A percentile compares a stretch with the other conserved stretches of the same genome.
Conservation (phyloP, 1,140 invertebrate species). For the Dolichoris vasculosae region DNA sequence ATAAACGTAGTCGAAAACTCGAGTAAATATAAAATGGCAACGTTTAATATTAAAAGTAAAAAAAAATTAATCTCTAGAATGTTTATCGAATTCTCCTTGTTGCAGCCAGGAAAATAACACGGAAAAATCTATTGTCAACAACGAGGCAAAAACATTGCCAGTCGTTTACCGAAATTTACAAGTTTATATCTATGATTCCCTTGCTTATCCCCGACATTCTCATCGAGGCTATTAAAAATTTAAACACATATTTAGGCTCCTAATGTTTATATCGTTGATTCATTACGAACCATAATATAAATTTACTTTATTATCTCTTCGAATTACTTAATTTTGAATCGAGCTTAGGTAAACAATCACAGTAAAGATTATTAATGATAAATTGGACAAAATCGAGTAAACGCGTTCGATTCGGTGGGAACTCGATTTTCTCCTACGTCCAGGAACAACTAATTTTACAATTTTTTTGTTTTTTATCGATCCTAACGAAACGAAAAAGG, state of each 20-base stretch:
- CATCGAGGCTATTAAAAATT: neutral
- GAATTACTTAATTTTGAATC: neutral
- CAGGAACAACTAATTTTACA: too few relatives aligned
- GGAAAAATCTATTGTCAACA: neutral
- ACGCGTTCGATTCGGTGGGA: too few relatives aligned
- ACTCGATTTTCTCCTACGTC: too few relatives aligned
- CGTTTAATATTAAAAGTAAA: too few relatives aligned
- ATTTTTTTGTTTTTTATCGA: too few relatives aligned
- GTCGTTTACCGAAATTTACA: neutral
- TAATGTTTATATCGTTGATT: neutral
- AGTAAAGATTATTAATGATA: neutral
- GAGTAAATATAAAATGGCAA: too few relatives aligned
- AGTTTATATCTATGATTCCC: neutral
- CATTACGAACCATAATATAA: neutral
- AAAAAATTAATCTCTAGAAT: neutral
- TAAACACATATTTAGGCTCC: neutral
- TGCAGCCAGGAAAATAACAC: neutral
- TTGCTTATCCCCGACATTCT: neutral
- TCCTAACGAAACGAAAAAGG: too few relatives aligned
- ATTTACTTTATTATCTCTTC: neutral
- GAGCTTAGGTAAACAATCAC: neutral
- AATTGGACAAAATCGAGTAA: neutral
- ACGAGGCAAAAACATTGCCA: neutral
- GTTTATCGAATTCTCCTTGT: neutral
- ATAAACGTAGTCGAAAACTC: too few relatives aligned